Base-by-base conservation (phyloP, 2,113 vertebrate genomes). In the Zosterops hypoxanthus region DNA sequence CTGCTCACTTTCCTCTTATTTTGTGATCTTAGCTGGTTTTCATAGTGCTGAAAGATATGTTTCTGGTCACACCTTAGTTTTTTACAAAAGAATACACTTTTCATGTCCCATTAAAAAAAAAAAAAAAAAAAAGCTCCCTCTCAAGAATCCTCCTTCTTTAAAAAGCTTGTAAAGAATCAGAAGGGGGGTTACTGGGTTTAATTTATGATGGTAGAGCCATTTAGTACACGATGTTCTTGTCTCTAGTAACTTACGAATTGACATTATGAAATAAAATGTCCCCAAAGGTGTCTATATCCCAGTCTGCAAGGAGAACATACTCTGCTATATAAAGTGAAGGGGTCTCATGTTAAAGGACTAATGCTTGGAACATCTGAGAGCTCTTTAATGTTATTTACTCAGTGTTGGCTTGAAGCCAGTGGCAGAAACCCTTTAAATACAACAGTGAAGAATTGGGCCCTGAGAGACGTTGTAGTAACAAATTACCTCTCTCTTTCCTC, bases 381-480 rank as follows among this genome's bases (percentile, higher is more conserved):
- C 33, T 86, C 19, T 88, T 76, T 77, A 65, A 86, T 59, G 42
- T 91, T 95, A 69, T 91, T 96, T 96, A 93, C 75, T 85, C 66
- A 55, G 21, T 77, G 39, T 66, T 94, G 90, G 59, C 82, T 87
- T 70, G 33, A 94, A 95, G 82, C 56, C 87, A 91, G 34, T 3
- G 2, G 42, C 14, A 91, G 71, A 86, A 94, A 86, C 31, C 55
- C 68, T 92, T 79, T 82, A 82, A 85, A 92, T 66, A 69, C 53
- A 87, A 39, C 42, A 60, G 42, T 42, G 77, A 89, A 84, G 83
- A 82, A 65, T 1, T 82, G 50, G 81, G 55, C 66, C 84, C 94
- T 70, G 50, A 85, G 93, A 95, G 70, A 91, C 0, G 1, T 73
- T 91, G 84, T 91, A 92, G 69, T 88, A 95, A 87, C 90, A 95